Evolutionary conservation across 2,888 invertebrate genomes (phyloP), one percentile per base, ranked within the genome.

Genomic region (Drosophila koepferae): DNA sequence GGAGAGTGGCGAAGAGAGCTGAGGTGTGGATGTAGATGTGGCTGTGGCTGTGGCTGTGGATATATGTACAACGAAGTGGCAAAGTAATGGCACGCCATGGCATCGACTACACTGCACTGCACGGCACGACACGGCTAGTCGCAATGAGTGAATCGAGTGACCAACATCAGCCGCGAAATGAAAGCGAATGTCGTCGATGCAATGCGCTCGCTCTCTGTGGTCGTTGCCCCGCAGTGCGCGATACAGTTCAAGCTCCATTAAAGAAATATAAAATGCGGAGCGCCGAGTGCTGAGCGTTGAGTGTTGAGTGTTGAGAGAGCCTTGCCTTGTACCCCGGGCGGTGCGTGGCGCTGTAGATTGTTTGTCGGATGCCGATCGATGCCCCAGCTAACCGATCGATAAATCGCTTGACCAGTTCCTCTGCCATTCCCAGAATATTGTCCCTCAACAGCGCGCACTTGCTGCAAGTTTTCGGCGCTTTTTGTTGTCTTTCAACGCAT

Each of bases 191-290:
- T 89, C 84, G 84, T 74, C 75, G 69, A 66, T 68, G 51, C 41
- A 59, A 69, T 71, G 69, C 54, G 64, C 64, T 68, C 68, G 74
- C 67, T 72, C 68, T 59, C 54, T 69, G 77, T 72, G 70, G 54
- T 56, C 67, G 78, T 77, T 72, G 77, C 67, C 73, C 84, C 81
- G 81, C 73, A 69, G 84, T 64, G 87, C 84, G 76, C 84, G 74
- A 78, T 78, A 77, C 85, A 81, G 82, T 87, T 86, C 80, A 84
- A 80, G 87, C 89, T 87, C 67, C 89, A 86, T 89, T 85, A 56
- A 69, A 69, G 77, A 86, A 72, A 51, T 51, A 51, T 36, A 51
- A 51, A 51, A 34, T 68, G 68, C 68, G 71, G 64, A 74, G 73
- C 76, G 61, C 34, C 46, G 20, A 58, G 36, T 44, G 31, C 8